These are phyloP conservation scores for Gymnorhina tibicen DNA, from an alignment of 2,113 vertebrate genomes.

Conservation along the genomic window DNA sequence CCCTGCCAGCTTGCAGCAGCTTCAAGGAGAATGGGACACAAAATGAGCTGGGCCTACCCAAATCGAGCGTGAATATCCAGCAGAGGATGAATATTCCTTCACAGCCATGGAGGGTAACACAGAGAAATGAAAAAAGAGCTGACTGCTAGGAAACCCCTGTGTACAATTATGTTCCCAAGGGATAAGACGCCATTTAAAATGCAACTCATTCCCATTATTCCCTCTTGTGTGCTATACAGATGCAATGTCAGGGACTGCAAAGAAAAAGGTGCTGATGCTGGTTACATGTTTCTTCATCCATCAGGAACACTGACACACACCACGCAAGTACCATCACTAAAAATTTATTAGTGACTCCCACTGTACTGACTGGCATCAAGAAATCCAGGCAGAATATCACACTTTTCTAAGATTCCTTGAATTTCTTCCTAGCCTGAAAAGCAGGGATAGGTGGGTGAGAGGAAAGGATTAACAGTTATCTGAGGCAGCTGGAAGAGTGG, in stretches of 20 bases:
- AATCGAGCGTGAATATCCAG: neutral
- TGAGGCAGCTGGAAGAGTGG: neutral
- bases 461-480: neutral
- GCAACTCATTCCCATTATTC: neutral
- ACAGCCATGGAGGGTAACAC: neutral
- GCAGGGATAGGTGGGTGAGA: neutral
- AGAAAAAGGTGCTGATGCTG: neutral
- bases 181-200: neutral
- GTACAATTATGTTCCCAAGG: neutral
- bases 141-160: neutral
- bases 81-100: neutral
- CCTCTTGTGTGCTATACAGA: neutral
- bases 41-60: neutral
- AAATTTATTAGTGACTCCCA: neutral
- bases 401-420: neutral
- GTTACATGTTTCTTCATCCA: neutral
- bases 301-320: neutral
- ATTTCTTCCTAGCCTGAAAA: neutral
- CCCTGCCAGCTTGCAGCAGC: neutral
- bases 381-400: neutral
- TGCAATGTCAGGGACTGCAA: neutral
- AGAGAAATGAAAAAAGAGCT: neutral
- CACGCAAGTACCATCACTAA: neutral
- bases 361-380: neutral
- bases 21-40: neutral